phyloP scores from a whole-genome alignment of 2,113 vertebrate species.

The Hoplias malabaricus region DNA sequence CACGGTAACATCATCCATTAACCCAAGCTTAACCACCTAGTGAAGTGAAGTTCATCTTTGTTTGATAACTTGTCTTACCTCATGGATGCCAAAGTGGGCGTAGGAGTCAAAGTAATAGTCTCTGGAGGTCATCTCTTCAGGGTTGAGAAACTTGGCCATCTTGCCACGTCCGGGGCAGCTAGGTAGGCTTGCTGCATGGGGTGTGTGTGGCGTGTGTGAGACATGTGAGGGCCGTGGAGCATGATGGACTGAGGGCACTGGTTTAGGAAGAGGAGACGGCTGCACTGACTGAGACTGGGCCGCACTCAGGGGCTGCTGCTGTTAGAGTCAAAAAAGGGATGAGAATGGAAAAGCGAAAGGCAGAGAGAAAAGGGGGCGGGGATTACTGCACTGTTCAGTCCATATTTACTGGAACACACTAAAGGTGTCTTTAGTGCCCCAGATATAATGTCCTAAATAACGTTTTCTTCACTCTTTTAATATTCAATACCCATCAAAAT shows the following conservation, averaged over 20 bases:
- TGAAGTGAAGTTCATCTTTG: background rate
- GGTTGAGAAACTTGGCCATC: conserved; percentile 90
- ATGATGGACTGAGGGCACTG: conserved; percentile 82
- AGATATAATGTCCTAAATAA: conserved; percentile 5
- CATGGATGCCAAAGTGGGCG: conserved; percentile 97
- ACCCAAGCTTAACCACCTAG: too few relatives aligned
- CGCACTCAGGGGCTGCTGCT: conserved; percentile 59
- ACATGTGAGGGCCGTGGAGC: conserved; percentile 73
- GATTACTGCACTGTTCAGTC: conserved; percentile 40
- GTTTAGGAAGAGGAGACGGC: conserved; percentile 82
- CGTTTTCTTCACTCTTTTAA: background rate
- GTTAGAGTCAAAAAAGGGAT: conserved; percentile 31
- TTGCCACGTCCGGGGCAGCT: conserved; percentile 89
- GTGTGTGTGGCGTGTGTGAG: conserved; percentile 71
- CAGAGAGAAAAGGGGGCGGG: background rate
- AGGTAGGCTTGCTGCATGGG: conserved; percentile 76
- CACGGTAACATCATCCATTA: too few relatives aligned
- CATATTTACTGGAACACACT: conserved; percentile 17
- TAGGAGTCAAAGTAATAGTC: conserved; percentile 99
- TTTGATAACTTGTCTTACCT: conserved; percentile 75
- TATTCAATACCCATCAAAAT: background rate
- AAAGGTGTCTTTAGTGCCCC: conserved; percentile 13
- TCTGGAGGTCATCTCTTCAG: conserved; percentile 96
- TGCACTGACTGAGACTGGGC: conserved; percentile 81
- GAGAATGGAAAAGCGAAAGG: conserved; percentile 10